phyloP scores from a whole-genome alignment of 2,797 vertebrate species.

The Pteronotus mesoamericanus region DNA sequence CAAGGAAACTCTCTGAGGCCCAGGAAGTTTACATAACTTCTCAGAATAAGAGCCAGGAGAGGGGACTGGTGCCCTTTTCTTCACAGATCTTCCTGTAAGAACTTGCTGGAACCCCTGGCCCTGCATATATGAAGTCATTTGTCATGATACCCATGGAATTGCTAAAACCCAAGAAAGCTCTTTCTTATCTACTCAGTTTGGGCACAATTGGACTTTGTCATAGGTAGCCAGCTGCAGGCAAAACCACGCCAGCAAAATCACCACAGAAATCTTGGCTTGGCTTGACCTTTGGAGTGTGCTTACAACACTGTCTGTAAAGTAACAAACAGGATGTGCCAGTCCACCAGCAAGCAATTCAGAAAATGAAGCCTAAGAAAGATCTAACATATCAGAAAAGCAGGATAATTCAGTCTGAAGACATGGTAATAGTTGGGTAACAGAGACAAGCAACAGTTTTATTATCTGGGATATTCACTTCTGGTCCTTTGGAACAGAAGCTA shows the following conservation, averaged over 20 bases:
- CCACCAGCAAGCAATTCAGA: not conserved
- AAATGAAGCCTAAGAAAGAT: not conserved
- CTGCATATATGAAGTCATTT: not conserved
- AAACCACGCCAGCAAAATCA: not conserved
- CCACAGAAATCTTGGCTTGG: not conserved
- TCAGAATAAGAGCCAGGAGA: not conserved
- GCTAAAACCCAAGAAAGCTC: not conserved
- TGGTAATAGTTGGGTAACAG: not conserved
- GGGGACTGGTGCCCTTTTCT: not conserved
- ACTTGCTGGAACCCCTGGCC: not conserved
- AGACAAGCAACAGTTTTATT: not conserved
- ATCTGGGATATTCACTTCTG: not conserved
- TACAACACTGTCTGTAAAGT: not conserved
- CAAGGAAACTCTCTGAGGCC: not conserved
- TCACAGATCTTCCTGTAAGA: not conserved
- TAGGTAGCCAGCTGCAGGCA: not conserved
- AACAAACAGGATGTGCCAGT: not conserved
- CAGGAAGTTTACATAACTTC: not conserved
- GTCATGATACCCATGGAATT: not conserved
- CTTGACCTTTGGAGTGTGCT: not conserved
- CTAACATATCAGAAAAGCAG: not conserved
- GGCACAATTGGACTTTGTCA: not conserved
- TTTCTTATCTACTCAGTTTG: not conserved
- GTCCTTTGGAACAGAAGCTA: not conserved
- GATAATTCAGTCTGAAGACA: not conserved